phyloP scores from a whole-genome alignment of 2,797 vertebrate genomes.

The Delichon dasypus region DNA sequence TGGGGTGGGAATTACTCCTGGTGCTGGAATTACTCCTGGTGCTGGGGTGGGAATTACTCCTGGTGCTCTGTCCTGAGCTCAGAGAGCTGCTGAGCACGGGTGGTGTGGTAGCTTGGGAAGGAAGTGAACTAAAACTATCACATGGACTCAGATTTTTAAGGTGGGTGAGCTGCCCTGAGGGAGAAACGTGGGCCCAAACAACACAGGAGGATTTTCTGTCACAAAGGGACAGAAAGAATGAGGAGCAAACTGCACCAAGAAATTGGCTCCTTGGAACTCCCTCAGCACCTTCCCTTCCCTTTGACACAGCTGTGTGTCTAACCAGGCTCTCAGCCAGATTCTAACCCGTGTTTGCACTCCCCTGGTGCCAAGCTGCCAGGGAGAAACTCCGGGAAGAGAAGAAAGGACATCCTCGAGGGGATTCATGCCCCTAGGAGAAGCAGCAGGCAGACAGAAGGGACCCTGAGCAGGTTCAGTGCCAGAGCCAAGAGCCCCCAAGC shows the following conservation, averaged over 20 bases:
- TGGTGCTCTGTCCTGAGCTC: background rate
- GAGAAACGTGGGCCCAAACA: fast-evolving
- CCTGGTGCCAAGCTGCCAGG: background rate
- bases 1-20: background rate
- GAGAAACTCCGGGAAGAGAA: background rate
- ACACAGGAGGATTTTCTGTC: background rate
- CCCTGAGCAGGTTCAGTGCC: background rate
- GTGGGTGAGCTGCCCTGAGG: background rate
- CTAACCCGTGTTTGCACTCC: background rate
- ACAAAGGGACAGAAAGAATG: background rate
- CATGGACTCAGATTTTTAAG: background rate
- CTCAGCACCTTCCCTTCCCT: background rate
- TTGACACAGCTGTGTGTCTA: background rate
- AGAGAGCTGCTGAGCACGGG: background rate
- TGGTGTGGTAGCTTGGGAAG: too few species aligned
- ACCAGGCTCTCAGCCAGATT: background rate
- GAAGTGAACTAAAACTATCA: too few species aligned
- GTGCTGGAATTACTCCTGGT: background rate
- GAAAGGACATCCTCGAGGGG: background rate
- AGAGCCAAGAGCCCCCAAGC: background rate
- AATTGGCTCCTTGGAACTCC: background rate
- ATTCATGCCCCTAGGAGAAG: fast-evolving
- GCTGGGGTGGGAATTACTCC: background rate
- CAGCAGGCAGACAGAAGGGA: background rate
- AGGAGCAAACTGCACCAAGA: background rate